These are phyloP conservation scores for Sturnira hondurensis DNA, from an alignment of 2,113 vertebrate genomes.

Conservation along the genomic window DNA sequence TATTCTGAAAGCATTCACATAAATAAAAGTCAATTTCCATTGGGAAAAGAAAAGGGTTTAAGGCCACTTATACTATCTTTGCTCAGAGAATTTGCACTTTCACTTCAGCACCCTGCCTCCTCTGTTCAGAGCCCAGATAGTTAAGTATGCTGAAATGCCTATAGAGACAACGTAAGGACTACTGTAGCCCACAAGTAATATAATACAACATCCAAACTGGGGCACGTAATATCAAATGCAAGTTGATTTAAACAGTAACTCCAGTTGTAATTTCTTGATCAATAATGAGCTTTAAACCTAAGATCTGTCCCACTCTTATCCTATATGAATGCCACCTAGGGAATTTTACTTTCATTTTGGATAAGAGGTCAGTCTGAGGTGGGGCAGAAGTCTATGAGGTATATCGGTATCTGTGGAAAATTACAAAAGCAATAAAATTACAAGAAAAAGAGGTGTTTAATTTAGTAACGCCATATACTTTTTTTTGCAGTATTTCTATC, in stretches of 20 bases:
- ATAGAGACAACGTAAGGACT: neutral
- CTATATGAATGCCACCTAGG: neutral
- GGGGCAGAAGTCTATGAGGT: neutral
- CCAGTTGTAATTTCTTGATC: neutral
- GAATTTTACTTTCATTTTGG: neutral
- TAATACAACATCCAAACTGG: neutral
- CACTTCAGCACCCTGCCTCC: neutral
- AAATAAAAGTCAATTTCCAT: conserved; percentile 2
- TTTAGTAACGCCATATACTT: neutral
- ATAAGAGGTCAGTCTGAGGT: neutral
- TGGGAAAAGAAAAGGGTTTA: neutral
- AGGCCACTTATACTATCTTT: neutral
- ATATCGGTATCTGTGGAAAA: neutral
- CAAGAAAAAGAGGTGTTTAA: conserved; percentile 37
- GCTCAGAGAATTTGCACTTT: neutral
- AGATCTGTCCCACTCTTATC: neutral
- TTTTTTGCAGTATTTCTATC: neutral
- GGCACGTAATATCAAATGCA: neutral
- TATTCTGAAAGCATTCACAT: neutral
- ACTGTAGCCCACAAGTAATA: neutral
- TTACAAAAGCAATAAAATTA: neutral
- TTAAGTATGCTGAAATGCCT: neutral
- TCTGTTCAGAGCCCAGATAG: neutral
- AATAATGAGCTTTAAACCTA: neutral
- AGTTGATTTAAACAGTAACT: neutral